A percentile compares a stretch with the other conserved stretches of the same genome.
Evolutionary conservation across 2,797 vertebrate species (phyloP).

Genomic region (Anniella stebbinsi): DNA sequence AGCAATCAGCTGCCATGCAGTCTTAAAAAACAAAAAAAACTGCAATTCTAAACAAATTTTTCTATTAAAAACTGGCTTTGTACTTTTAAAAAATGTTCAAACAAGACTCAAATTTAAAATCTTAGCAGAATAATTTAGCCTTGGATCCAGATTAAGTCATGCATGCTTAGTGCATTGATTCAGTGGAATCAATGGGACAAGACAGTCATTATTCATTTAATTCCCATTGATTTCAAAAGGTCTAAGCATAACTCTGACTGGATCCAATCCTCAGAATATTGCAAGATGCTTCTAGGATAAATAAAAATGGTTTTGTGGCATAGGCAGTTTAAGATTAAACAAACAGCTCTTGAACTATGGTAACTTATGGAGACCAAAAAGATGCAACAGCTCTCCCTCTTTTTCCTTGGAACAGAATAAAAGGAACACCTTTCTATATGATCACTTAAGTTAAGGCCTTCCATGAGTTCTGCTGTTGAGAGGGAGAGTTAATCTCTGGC

Average conservation of each 20-base stretch:
- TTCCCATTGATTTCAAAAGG: too few species aligned
- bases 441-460: neutral
- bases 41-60: neutral
- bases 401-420: neutral
- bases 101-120: neutral
- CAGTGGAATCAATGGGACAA: too few species aligned
- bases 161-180: too few species aligned
- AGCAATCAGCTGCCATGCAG: neutral
- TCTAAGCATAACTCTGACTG: too few species aligned
- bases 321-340: neutral
- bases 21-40: neutral
- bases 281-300: conserved; percentile 4
- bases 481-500: neutral
- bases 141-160: too few species aligned
- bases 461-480: too few species aligned
- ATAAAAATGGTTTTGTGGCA: neutral
- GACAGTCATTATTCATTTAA: too few species aligned
- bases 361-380: fast-evolving
- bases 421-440: neutral
- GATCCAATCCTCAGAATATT: neutral
- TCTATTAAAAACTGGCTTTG: neutral
- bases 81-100: neutral
- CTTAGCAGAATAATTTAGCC: neutral
- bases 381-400: neutral
- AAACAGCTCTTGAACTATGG: neutral